Conservation (phyloP, 1,140 invertebrate genomes). For the Leptonema lineaticorne region DNA sequence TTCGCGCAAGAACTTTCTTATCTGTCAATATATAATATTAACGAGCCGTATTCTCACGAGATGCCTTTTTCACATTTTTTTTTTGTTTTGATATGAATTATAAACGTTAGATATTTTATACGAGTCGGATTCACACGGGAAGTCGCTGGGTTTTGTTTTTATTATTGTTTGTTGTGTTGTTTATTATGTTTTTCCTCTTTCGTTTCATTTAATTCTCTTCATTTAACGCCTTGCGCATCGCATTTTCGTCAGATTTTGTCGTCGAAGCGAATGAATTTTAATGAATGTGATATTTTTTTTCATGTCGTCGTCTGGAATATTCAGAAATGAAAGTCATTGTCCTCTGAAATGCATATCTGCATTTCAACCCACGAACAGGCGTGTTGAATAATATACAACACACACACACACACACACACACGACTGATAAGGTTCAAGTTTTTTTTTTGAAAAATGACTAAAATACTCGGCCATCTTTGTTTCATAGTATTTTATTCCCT, state of each 20-base stretch:
- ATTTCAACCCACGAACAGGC: too few species aligned
- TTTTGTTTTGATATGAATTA: background rate
- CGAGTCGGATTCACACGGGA: background rate
- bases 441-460: too few species aligned
- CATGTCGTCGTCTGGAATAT: background rate
- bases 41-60: background rate
- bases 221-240: background rate
- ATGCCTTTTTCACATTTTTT: background rate
- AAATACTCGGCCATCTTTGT: too few species aligned
- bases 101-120: background rate
- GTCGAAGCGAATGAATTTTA: slow-evolving; percentile 5
- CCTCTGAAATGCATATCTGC: slow-evolving; percentile 2
- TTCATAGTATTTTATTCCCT: too few species aligned
- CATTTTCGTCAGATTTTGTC: background rate
- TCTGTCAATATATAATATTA: background rate
- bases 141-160: too few species aligned
- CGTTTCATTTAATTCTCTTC: background rate
- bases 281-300: slow-evolving; percentile 2
- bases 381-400: too few species aligned
- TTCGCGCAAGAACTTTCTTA: background rate
- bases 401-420: too few species aligned
- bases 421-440: too few species aligned
- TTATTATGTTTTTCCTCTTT: background rate
- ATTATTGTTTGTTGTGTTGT: too few species aligned
- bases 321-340: background rate